A percentile compares a stretch with the other conserved stretches of the same genome.
Conservation (phyloP, 53 echinoderm and acorn worm species). For the Astropecten irregularis region DNA sequence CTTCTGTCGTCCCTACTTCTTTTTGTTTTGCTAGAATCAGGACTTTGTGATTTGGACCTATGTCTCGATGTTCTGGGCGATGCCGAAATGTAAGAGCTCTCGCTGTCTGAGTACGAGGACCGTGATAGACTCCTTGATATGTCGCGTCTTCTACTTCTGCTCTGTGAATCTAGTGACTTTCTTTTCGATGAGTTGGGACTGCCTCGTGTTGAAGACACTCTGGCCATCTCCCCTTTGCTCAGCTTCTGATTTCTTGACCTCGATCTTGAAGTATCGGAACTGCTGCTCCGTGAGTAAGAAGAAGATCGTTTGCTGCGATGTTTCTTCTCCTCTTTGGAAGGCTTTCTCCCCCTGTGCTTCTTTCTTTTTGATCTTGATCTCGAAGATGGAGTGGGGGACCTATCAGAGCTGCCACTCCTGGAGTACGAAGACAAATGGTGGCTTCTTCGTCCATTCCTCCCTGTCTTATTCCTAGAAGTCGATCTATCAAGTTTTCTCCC, state of each 20-base stretch:
- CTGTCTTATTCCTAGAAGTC: neutral
- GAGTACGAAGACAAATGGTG: neutral
- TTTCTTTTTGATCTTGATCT: slow-evolving; percentile 3
- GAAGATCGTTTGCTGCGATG: neutral
- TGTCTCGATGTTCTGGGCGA: slow-evolving; percentile 1
- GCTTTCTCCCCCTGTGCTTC: neutral
- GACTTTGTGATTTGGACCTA: neutral
- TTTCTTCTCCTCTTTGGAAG: neutral
- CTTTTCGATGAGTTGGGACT: neutral
- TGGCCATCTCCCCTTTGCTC: neutral
- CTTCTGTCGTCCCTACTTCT: neutral
- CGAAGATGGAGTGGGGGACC: neutral
- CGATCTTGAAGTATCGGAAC: neutral
- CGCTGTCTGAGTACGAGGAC: neutral
- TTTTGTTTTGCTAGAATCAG: neutral
- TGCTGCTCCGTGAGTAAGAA: slow-evolving; percentile 14
- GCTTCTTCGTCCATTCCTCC: too few relatives aligned
- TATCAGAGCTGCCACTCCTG: neutral
- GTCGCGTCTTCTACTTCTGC: neutral
- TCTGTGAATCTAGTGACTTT: neutral
- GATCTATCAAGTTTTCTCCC: slow-evolving; percentile 9
- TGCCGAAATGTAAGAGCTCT: neutral
- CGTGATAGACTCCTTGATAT: neutral
- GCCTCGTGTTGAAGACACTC: neutral
- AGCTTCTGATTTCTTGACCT: neutral